phyloP scores from a whole-genome alignment of 2,113 vertebrate species.

The Poecilia latipinna region DNA sequence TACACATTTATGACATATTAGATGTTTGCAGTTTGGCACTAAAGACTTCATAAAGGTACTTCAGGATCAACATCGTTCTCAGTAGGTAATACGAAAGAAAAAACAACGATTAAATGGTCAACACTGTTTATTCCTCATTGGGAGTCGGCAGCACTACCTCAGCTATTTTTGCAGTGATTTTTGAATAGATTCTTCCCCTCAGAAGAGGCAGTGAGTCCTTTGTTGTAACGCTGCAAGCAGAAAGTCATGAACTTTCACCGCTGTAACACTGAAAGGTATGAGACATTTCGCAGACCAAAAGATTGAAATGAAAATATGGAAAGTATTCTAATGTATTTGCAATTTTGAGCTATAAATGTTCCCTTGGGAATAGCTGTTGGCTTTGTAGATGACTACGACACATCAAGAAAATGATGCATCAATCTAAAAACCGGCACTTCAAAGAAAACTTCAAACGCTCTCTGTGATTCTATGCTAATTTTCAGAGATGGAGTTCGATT shows the following conservation, averaged over 20 bases:
- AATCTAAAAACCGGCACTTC: conserved; percentile 1
- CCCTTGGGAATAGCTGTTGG: conserved; percentile 7
- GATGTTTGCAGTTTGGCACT: too few species aligned
- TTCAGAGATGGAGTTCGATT: conserved; percentile 34
- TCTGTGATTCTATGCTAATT: conserved; percentile 22
- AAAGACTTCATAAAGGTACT: too few species aligned
- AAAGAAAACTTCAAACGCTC: conserved; percentile 25
- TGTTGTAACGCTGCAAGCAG: conserved; percentile 64
- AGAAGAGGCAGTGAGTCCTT: conserved; percentile 72
- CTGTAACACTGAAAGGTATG: conserved; percentile 61
- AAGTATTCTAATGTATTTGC: conserved; percentile 44
- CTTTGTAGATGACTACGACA: conserved; percentile 11
- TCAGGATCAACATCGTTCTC: too few species aligned
- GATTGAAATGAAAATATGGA: conserved; percentile 36
- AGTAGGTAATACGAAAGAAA: too few species aligned
- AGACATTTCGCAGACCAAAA: conserved; percentile 37
- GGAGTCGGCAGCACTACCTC: conserved; percentile 74
- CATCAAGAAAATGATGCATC: conserved; percentile 16
- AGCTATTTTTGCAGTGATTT: conserved; percentile 75
- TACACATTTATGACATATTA: too few species aligned
- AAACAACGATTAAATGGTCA: conserved; percentile 20
- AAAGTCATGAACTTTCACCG: conserved; percentile 73
- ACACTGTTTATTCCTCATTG: conserved; percentile 64
- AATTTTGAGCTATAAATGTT: conserved; percentile 32
- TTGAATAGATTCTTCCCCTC: conserved; percentile 78